phyloP scores from a whole-genome alignment of 2,113 vertebrate species.

The Sarotherodon lohbergeri region DNA sequence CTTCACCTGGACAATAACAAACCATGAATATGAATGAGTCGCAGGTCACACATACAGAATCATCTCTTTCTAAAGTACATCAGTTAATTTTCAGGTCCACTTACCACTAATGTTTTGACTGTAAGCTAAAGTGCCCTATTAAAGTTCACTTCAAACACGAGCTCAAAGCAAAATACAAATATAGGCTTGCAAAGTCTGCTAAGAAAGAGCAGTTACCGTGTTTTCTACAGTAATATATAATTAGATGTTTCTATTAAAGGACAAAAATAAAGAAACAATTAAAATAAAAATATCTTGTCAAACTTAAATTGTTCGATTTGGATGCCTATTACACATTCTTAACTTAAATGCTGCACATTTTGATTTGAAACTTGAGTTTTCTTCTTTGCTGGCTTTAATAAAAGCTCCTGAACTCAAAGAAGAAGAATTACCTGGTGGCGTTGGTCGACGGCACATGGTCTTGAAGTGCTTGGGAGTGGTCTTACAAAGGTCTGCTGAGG shows the following conservation, averaged over 20 bases:
- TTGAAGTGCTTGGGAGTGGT: slow-evolving; percentile 92
- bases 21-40: not conserved
- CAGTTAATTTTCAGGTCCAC: not conserved
- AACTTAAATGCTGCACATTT: not conserved
- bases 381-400: not conserved
- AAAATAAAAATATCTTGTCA: not conserved
- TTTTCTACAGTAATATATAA: not conserved
- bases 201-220: not conserved
- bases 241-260: not conserved
- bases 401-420: not conserved
- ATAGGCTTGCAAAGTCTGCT: not conserved
- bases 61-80: not conserved
- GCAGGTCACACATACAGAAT: not conserved
- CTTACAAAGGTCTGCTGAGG: slow-evolving; percentile 89
- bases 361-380: not conserved
- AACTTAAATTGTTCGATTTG: not conserved
- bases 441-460: slow-evolving; percentile 87
- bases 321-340: not conserved
- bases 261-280: not conserved
- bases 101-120: not conserved
- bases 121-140: not conserved
- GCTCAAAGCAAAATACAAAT: not conserved
- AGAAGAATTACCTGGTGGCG: slow-evolving; percentile 76
- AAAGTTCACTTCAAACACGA: not conserved
- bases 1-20: slow-evolving; percentile 69